These are phyloP conservation scores for Picus viridis DNA, from an alignment of 2,797 vertebrate genomes.

Conservation along the genomic window DNA sequence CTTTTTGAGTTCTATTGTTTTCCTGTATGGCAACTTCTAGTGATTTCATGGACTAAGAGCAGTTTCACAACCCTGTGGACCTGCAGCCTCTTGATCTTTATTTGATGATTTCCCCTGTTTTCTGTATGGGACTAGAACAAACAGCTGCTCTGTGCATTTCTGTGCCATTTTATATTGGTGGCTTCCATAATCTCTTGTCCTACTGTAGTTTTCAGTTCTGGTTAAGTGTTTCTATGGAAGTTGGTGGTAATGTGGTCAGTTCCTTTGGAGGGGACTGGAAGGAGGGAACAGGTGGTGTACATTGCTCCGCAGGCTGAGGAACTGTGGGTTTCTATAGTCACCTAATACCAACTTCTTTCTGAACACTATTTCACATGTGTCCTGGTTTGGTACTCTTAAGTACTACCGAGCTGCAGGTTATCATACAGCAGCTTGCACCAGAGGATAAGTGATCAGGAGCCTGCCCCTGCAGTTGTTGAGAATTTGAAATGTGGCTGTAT, in stretches of 20 bases:
- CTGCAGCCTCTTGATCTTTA: not conserved
- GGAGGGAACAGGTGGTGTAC: not conserved
- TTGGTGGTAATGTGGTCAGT: not conserved
- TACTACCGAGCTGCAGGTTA: not conserved
- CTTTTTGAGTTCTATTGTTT: not conserved
- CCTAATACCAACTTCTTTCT: not conserved
- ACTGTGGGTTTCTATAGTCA: not conserved
- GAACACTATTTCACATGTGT: not conserved
- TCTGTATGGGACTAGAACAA: not conserved
- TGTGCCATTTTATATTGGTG: rapidly evolving
- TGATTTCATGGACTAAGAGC: not conserved
- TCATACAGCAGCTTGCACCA: rapidly evolving
- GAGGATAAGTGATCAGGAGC: not conserved
- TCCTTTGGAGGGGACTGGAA: not conserved
- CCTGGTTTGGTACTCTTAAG: too few relatives aligned
- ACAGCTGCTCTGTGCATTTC: not conserved
- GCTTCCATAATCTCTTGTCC: rapidly evolving
- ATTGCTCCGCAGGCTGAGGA: not conserved
- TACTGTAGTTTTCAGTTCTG: not conserved
- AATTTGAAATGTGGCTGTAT: not conserved
- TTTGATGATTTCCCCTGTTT: not conserved
- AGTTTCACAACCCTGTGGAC: not conserved
- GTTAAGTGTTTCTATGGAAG: not conserved
- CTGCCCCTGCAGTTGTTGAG: not conserved
- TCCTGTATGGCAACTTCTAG: not conserved